A percentile compares a stretch with the other conserved stretches of the same genome.
phyloP scores from a whole-genome alignment of 2,888 invertebrate species.

The Eupithecia dodoneata region DNA sequence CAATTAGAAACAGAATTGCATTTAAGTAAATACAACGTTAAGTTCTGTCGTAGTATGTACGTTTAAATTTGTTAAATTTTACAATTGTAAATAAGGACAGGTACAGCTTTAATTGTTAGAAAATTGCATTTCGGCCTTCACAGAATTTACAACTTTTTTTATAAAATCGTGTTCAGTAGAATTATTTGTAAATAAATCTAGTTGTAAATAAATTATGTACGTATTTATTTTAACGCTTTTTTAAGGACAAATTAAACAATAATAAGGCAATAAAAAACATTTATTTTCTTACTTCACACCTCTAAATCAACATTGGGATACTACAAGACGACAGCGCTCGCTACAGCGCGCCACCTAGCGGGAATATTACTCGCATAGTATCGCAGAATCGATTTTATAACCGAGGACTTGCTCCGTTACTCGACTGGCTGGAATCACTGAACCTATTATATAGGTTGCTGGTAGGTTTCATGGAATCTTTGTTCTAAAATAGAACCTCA shows the following conservation, averaged over 20 bases:
- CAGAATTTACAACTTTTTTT: slow-evolving; percentile 48
- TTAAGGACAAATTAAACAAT: slow-evolving; percentile 67
- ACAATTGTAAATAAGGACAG: slow-evolving; percentile 56
- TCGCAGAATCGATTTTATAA: neutral
- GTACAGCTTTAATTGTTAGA: slow-evolving; percentile 73
- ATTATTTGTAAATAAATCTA: slow-evolving; percentile 49
- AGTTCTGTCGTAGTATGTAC: neutral
- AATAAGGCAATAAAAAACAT: slow-evolving; percentile 80
- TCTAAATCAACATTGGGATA: slow-evolving; percentile 43
- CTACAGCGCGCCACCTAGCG: neutral
- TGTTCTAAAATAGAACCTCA: slow-evolving; percentile 11
- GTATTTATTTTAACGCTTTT: slow-evolving; percentile 75
- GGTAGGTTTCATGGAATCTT: neutral
- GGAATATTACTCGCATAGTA: neutral
- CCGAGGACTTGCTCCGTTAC: neutral
- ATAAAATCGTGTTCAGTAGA: slow-evolving; percentile 70
- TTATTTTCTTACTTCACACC: slow-evolving; percentile 59
- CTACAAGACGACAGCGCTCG: slow-evolving; percentile 15
- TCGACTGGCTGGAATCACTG: slow-evolving; percentile 12
- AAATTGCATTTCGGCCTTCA: slow-evolving; percentile 50
- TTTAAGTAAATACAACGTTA: slow-evolving; percentile 7
- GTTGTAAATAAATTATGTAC: slow-evolving; percentile 54
- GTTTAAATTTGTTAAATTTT: neutral
- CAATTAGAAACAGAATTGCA: neutral
- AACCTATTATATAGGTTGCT: neutral